These are phyloP conservation scores for Rhodeus uyekii DNA, from an alignment of 2,797 vertebrate genomes.

Conservation along the genomic window DNA sequence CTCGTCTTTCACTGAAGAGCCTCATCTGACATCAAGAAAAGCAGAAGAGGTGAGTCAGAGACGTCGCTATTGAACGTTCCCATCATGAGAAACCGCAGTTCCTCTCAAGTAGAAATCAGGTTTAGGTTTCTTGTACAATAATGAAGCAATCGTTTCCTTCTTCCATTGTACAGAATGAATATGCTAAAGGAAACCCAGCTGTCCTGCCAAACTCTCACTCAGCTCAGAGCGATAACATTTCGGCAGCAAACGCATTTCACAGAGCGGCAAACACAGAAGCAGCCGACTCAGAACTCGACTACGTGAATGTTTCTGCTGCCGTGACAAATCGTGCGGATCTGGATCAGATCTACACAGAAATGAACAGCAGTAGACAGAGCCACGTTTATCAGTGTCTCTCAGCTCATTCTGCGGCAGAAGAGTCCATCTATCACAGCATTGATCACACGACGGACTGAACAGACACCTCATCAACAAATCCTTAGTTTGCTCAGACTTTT, in stretches of 20 bases:
- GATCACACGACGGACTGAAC: background rate
- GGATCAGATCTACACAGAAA: conserved; percentile 5
- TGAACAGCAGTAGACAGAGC: background rate
- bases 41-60: background rate
- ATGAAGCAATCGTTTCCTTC: background rate
- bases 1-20: background rate
- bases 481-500: background rate
- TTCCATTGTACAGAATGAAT: conserved; percentile 2
- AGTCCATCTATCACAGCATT: background rate
- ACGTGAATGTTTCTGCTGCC: background rate
- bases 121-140: background rate
- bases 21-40: background rate
- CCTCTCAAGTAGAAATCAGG: background rate
- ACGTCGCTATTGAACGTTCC: too few relatives aligned
- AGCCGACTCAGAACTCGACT: background rate
- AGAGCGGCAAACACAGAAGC: background rate
- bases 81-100: background rate
- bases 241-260: background rate
- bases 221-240: background rate
- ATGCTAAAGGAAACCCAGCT: background rate
- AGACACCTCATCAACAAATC: background rate
- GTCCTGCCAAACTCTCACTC: background rate
- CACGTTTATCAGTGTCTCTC: background rate
- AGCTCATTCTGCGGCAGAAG: background rate
- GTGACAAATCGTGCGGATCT: accelerated